phyloP scores from a whole-genome alignment of 2,888 invertebrate species.

The Uropetala carovei region DNA sequence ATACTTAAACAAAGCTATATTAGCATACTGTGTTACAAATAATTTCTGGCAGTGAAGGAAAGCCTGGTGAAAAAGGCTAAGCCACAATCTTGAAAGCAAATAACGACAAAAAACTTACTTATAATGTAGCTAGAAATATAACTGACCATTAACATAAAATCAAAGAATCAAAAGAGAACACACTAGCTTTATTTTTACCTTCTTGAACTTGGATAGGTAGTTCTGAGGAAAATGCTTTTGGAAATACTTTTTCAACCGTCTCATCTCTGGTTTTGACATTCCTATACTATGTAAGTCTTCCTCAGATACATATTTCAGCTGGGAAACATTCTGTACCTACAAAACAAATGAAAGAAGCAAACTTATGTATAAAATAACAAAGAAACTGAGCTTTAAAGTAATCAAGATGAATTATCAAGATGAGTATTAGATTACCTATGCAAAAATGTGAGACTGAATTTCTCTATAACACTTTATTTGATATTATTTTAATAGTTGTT shows the following conservation, averaged over 20 bases:
- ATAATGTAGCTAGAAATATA: too few relatives aligned
- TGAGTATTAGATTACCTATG: background rate
- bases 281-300: conserved; percentile 95
- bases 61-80: too few relatives aligned
- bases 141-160: too few relatives aligned
- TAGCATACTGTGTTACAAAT: too few relatives aligned
- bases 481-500: background rate
- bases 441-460: background rate
- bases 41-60: too few relatives aligned
- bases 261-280: conserved; percentile 95
- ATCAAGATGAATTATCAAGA: background rate
- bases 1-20: too few relatives aligned
- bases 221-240: conserved; percentile 96
- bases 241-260: conserved; percentile 94
- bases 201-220: conserved; percentile 94
- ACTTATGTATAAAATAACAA: too few relatives aligned
- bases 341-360: conserved; percentile 60
- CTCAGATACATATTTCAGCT: conserved; percentile 95
- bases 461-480: background rate
- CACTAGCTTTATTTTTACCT: conserved; percentile 74
- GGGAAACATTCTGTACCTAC: conserved; percentile 87
- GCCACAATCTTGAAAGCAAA: too few relatives aligned
- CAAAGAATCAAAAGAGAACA: too few relatives aligned
- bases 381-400: too few relatives aligned
- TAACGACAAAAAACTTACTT: too few relatives aligned